Percentiles rank a stretch among this genome's conserved stretches.
Evolutionary conservation across 2,888 invertebrate species (phyloP).

Genomic region (Atethmia centrago): DNA sequence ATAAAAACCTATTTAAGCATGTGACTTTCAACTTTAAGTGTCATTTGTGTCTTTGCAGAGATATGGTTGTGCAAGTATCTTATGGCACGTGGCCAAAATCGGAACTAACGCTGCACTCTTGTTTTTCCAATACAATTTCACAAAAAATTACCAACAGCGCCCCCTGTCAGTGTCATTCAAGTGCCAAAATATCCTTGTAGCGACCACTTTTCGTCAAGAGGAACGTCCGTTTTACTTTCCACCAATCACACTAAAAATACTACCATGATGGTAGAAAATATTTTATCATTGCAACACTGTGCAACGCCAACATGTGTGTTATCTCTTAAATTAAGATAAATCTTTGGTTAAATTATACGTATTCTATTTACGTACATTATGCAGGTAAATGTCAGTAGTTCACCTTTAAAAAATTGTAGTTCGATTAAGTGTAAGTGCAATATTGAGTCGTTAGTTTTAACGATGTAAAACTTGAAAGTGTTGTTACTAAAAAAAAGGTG

Average conservation of each 20-base stretch:
- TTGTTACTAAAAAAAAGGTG: neutral
- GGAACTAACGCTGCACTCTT: no score
- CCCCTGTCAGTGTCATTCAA: neutral
- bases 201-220: neutral
- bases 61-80: no score
- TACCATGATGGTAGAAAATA: slow-evolving; percentile 49
- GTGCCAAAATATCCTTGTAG: neutral
- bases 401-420: slow-evolving; percentile 42
- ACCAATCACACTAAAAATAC: neutral
- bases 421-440: neutral
- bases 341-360: slow-evolving; percentile 9
- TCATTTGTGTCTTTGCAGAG: neutral
- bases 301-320: neutral
- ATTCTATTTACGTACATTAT: slow-evolving; percentile 30
- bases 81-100: no score
- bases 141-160: neutral
- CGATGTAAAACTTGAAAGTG: neutral
- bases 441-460: slow-evolving; percentile 22
- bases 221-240: neutral
- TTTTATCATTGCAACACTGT: neutral
- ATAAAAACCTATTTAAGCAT: no score
- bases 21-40: neutral
- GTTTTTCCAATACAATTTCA: neutral
- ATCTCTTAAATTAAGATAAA: slow-evolving; percentile 39
- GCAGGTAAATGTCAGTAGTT: slow-evolving; percentile 54